Evolutionary conservation across 2,888 invertebrate genomes (phyloP), one percentile per base, ranked within the genome.

Genomic region (Bembecia ichneumoniformis): DNA sequence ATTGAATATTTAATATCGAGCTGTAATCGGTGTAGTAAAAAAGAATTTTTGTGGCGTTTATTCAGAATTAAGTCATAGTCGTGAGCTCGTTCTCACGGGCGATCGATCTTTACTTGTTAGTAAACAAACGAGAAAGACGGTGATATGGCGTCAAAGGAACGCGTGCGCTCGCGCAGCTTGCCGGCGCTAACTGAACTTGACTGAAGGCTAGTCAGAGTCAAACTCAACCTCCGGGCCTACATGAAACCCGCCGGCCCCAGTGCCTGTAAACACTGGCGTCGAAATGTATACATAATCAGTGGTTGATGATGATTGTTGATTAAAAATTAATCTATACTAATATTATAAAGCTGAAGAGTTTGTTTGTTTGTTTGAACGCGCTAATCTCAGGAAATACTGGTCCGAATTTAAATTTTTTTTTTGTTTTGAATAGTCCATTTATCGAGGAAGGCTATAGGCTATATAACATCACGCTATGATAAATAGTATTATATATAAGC

Each of bases 111-210:
- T 15, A 64, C 61, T 60, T 80, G 75, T 71, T 78, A 52, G 79
- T 83, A 82, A 83, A 83, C 81, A 81, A 79, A 71, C 68, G 62
- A 48, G 47, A 20, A 15, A 35, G 16, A n/a, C 10, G 17, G 17
- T 17, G 28, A 20, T 16, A 46, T 46, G 46, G 13, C 16, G 46
- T 20, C 34, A 59, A 56, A 28, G 28, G 28, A 28, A 82, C 71
- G 70, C 86, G 87, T 86, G 86, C 86, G 87, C 77, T 58, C 84
- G 84, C 84, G 84, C 79, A 56, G 71, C 71, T 70, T 51, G 67
- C 81, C 71, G 73, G 70, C 76, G 69, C 73, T 78, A 71, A 87
- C 86, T 87, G 82, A 77, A 82, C 68, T 73, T 78, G 71, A 87
- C 86, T 87, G 82, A 77, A 82, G 79, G 74, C 77, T 82, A 9